Evolutionary conservation across 1,140 invertebrate genomes (phyloP).

Genomic region (Aethina tumida): DNA sequence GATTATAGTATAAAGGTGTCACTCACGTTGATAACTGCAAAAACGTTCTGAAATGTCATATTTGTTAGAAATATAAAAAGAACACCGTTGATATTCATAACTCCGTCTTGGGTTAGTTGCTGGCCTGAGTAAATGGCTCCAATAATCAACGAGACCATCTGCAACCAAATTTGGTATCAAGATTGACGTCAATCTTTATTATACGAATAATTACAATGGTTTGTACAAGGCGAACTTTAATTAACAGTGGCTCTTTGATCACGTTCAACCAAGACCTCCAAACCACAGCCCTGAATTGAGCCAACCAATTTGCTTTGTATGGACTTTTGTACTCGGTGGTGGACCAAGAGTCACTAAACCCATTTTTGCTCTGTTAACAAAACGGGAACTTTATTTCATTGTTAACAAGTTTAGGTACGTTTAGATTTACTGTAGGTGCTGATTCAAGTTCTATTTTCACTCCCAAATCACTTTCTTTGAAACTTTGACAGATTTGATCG

Average conservation of each 20-base stretch:
- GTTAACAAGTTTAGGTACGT: no score
- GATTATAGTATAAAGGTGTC: constrained; percentile 6
- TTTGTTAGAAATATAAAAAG: constrained; percentile 87
- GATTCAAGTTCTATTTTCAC: constrained; percentile 45
- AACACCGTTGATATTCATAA: constrained; percentile 95
- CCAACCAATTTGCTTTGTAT: constrained; percentile 80
- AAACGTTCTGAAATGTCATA: constrained; percentile 89
- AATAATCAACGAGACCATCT: constrained; percentile 79
- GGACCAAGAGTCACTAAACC: constrained; percentile 10
- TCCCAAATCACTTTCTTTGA: constrained; percentile 50
- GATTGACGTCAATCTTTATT: constrained; percentile 3
- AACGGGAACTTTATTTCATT: constrained; percentile 1
- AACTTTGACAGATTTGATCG: constrained; percentile 68
- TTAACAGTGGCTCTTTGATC: constrained; percentile 79
- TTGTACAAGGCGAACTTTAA: constrained; percentile 81
- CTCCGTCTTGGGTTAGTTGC: constrained; percentile 71
- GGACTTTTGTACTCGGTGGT: constrained; percentile 14
- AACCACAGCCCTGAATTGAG: constrained; percentile 79
- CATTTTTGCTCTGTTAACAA: constrained; percentile 10
- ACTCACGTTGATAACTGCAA: constrained; percentile 80
- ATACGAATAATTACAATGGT: constrained; percentile 56
- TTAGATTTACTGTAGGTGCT: constrained; percentile 34
- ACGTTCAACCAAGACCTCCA: constrained; percentile 85
- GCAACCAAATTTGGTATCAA: constrained; percentile 25
- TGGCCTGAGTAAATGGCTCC: constrained; percentile 86